Conservation (phyloP, 2,113 vertebrate species). For the Nannospalax galili region DNA sequence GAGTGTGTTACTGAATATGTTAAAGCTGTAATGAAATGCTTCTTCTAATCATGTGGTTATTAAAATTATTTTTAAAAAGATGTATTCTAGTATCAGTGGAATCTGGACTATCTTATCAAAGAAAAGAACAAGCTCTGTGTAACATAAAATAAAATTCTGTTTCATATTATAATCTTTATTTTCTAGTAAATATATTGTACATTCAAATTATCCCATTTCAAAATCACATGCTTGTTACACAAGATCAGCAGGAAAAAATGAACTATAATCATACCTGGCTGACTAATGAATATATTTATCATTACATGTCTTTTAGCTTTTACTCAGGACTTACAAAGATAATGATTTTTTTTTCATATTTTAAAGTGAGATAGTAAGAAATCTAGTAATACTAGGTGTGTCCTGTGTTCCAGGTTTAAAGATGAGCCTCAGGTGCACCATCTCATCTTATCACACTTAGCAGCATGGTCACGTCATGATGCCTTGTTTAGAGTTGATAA, state of each 20-base stretch:
- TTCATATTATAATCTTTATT: slow-evolving; percentile 13
- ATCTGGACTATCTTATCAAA: slow-evolving; percentile 13
- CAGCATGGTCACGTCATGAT: not conserved
- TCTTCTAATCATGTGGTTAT: too few species aligned
- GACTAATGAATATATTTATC: not conserved
- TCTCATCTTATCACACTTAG: not conserved
- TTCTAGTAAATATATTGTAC: not conserved
- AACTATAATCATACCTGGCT: not conserved
- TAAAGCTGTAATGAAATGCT: too few species aligned
- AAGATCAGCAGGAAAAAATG: slow-evolving; percentile 3
- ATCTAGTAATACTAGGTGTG: not conserved
- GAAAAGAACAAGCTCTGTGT: slow-evolving; percentile 39
- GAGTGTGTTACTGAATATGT: too few species aligned
- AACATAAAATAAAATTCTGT: slow-evolving; percentile 18
- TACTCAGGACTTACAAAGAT: not conserved
- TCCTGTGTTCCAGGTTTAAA: not conserved
- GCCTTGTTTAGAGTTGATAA: not conserved
- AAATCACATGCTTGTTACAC: not conserved
- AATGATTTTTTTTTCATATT: not conserved
- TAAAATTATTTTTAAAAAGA: slow-evolving; percentile 14
- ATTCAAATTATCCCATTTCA: slow-evolving; percentile 5
- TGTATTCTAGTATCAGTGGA: not conserved
- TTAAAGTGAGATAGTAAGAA: slow-evolving; percentile 15
- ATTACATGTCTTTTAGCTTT: not conserved
- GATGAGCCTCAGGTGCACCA: not conserved